Evolutionary conservation across 2,888 invertebrate species (phyloP).

Genomic region (Phalera bucephala): DNA sequence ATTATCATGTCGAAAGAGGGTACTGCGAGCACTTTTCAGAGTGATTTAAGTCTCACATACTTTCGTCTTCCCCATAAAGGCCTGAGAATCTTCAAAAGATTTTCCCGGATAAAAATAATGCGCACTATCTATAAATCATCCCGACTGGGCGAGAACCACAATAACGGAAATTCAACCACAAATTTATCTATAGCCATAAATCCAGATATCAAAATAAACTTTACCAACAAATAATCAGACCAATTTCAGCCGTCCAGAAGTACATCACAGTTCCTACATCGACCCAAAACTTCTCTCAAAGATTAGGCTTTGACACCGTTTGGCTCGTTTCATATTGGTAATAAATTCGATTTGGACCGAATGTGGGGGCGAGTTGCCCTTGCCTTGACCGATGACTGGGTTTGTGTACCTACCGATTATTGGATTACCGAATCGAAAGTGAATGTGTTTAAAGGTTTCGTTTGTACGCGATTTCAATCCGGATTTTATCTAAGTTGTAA

Average conservation of each 20-base stretch:
- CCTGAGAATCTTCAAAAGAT: too few relatives aligned
- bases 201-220: neutral
- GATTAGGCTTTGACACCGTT: conserved; percentile 43
- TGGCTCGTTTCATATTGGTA: conserved; percentile 36
- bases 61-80: too few relatives aligned
- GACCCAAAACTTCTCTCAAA: conserved; percentile 23
- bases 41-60: too few relatives aligned
- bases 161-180: too few relatives aligned
- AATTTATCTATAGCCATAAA: too few relatives aligned
- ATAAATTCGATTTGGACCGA: conserved; percentile 38
- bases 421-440: conserved; percentile 32
- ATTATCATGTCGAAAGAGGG: too few relatives aligned
- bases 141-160: too few relatives aligned
- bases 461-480: too few relatives aligned
- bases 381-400: conserved; percentile 30
- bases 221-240: neutral
- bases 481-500: too few relatives aligned
- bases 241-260: conserved; percentile 4
- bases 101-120: too few relatives aligned
- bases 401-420: conserved; percentile 20
- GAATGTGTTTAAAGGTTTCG: conserved; percentile 11
- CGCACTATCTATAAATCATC: too few relatives aligned
- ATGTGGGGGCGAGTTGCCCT: conserved; percentile 19
- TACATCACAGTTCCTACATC: conserved; percentile 12
- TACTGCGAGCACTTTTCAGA: too few relatives aligned